Evolutionary conservation across 92 coral and sea anemone genomes (phyloP).

Genomic region (Zoanthus gigantus): DNA sequence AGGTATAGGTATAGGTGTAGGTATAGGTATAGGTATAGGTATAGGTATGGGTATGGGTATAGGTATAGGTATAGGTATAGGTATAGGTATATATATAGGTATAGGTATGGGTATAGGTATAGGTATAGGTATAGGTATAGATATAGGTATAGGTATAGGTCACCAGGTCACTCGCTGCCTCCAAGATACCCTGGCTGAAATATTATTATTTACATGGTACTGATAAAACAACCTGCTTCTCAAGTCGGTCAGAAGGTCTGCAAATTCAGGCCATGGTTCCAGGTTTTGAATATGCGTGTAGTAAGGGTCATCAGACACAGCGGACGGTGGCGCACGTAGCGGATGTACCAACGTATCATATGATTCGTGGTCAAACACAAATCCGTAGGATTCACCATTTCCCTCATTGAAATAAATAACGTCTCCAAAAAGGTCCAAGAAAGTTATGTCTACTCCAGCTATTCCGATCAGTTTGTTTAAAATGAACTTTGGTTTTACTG

Average conservation of each 20-base stretch:
- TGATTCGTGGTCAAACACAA: slow-evolving; percentile 33
- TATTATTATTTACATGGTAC: background rate
- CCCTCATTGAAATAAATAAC: slow-evolving; percentile 40
- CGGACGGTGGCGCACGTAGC: slow-evolving; percentile 38
- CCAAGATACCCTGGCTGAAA: background rate
- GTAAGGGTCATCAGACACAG: slow-evolving; percentile 26
- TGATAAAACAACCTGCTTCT: background rate
- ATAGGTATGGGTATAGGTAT: no score
- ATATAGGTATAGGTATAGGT: no score
- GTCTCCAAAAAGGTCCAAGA: slow-evolving; percentile 26
- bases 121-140: no score
- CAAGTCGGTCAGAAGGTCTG: slow-evolving; percentile 3
- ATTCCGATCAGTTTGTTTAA: background rate
- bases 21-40: no score
- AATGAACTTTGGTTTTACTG: slow-evolving; percentile 31
- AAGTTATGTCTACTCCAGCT: slow-evolving; percentile 38
- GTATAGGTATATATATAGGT: no score
- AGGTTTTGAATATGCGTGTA: slow-evolving; percentile 10
- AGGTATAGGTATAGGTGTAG: no score
- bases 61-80: no score
- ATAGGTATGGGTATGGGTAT: no score
- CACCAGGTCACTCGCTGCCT: no score
- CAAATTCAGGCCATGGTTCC: slow-evolving; percentile 13
- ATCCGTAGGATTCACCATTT: slow-evolving; percentile 33
- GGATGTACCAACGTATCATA: slow-evolving; percentile 32